Conservation (phyloP, 2,797 vertebrate species). For the Prionace glauca region DNA sequence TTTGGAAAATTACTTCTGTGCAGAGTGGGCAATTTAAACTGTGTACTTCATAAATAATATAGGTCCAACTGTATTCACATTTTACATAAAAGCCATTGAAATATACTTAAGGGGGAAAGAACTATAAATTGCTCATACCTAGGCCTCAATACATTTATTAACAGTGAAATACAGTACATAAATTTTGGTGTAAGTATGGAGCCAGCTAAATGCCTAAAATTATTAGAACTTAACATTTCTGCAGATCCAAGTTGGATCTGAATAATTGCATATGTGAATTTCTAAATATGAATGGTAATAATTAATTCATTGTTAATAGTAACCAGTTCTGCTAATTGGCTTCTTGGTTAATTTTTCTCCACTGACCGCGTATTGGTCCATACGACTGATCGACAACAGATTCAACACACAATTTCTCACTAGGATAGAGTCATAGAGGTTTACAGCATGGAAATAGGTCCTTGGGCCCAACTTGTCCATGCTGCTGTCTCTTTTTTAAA, state of each 20-base stretch:
- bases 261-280: not conserved
- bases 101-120: not conserved
- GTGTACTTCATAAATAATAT: not conserved
- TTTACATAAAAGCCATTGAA: not conserved
- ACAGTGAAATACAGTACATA: not conserved
- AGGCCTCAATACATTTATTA: not conserved
- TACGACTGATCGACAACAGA: not conserved
- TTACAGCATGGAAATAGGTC: too few relatives aligned
- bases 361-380: not conserved
- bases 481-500: too few relatives aligned
- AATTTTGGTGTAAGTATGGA: not conserved
- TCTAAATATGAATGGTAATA: not conserved
- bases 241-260: not conserved
- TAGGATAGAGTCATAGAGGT: not conserved
- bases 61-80: not conserved
- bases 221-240: not conserved
- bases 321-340: not conserved
- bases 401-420: not conserved
- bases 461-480: too few relatives aligned
- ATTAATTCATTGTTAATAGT: not conserved
- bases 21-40: not conserved
- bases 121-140: not conserved
- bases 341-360: not conserved
- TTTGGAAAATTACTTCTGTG: not conserved
- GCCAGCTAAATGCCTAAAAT: not conserved